These are phyloP conservation scores for Centropristis striata DNA, from an alignment of 2,113 vertebrate genomes.

Conservation along the genomic window DNA sequence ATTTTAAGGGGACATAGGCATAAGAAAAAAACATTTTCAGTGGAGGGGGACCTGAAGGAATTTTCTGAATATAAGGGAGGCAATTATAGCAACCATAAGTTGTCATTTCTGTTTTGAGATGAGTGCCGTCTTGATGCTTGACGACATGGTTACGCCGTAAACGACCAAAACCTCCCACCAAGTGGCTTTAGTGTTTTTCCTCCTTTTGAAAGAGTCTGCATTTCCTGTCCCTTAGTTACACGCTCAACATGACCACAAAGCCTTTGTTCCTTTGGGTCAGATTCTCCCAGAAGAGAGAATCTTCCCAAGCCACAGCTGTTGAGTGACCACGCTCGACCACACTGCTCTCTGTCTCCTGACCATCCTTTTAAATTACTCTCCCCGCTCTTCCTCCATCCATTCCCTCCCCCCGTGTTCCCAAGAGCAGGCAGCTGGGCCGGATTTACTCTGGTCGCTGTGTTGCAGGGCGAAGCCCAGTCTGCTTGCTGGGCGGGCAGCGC, in stretches of 20 bases:
- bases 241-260: constrained; percentile 60
- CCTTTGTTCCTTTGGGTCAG: constrained; percentile 80
- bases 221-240: constrained; percentile 77
- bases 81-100: constrained; percentile 56
- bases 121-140: constrained; percentile 59
- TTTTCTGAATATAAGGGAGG: constrained; percentile 36
- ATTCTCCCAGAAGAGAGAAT: constrained; percentile 58
- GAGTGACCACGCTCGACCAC: constrained; percentile 75
- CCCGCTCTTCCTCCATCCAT: constrained; percentile 23
- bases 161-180: constrained; percentile 73
- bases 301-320: constrained; percentile 73
- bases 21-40: too few species aligned
- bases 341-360: constrained; percentile 73
- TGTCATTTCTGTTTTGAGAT: constrained; percentile 71
- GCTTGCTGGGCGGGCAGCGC: constrained; percentile 63
- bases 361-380: constrained; percentile 64
- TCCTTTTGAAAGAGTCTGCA: constrained; percentile 53
- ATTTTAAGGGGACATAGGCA: too few species aligned
- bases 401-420: constrained; percentile 66
- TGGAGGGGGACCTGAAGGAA: neutral
- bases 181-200: constrained; percentile 69
- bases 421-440: constrained; percentile 75
- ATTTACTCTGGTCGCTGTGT: constrained; percentile 80
- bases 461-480: constrained; percentile 53
- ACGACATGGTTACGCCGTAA: constrained; percentile 59